Percentiles rank a stretch among this genome's conserved stretches.
Conservation (phyloP, 2,888 invertebrate species). For the Limenitis camilla region DNA sequence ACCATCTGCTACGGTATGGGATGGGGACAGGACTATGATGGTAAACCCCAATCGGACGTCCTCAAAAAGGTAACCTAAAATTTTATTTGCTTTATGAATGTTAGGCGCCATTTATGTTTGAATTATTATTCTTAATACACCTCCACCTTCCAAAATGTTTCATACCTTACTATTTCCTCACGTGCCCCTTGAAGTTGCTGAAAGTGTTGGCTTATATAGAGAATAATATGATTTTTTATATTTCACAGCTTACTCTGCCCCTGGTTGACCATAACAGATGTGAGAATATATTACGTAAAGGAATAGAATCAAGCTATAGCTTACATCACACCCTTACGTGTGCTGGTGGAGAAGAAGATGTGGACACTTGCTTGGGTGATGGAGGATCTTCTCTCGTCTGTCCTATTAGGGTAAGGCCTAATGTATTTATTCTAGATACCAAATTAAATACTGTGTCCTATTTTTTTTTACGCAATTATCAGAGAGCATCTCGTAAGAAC, state of each 20-base stretch:
- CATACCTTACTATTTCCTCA: too few relatives aligned
- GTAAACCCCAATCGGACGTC: conserved; percentile 35
- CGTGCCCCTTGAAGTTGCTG: conserved; percentile 17
- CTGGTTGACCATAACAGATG: conserved; percentile 70
- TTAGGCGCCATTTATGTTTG: too few relatives aligned
- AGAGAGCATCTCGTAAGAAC: too few relatives aligned
- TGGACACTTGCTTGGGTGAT: conserved; percentile 83
- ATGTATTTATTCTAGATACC: neutral
- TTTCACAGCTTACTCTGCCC: conserved; percentile 77
- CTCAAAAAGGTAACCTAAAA: conserved; percentile 24
- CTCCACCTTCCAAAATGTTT: too few relatives aligned
- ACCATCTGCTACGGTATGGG: too few relatives aligned
- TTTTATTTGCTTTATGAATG: neutral
- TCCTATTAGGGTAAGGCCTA: conserved; percentile 43
- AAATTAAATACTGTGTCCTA: neutral
- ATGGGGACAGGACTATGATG: conserved; percentile 21
- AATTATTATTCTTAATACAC: too few relatives aligned
- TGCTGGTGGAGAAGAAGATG: conserved; percentile 82
- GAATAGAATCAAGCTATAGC: conserved; percentile 78
- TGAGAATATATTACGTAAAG: conserved; percentile 68
- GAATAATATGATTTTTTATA: neutral
- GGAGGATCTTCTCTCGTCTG: conserved; percentile 87
- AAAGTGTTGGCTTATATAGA: conserved; percentile 12
- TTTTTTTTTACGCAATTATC: neutral
- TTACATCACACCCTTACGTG: conserved; percentile 83